Conservation (phyloP, 2,888 invertebrate genomes). For the Nomada flava region DNA sequence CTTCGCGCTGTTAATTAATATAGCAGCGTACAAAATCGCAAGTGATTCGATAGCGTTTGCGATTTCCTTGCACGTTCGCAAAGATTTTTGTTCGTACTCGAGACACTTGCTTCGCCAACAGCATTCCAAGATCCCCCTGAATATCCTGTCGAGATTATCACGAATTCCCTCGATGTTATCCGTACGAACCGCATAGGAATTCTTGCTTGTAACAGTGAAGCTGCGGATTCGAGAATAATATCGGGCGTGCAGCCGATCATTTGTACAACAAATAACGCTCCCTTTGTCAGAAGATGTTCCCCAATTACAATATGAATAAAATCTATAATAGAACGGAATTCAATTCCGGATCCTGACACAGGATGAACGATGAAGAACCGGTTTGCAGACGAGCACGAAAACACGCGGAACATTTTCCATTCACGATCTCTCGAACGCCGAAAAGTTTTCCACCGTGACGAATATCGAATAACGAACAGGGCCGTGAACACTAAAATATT, state of each 20-base stretch:
- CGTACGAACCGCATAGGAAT: neutral
- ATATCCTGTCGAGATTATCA: neutral
- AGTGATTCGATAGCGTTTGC: too few species aligned
- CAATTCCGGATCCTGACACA: neutral
- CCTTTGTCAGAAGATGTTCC: neutral
- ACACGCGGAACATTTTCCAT: slow-evolving; percentile 5
- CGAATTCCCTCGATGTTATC: neutral
- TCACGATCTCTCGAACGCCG: neutral
- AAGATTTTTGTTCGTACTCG: too few species aligned
- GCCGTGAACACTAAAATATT: neutral
- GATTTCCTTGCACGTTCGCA: too few species aligned
- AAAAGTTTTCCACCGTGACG: neutral
- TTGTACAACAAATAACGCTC: neutral
- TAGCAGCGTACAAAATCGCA: too few species aligned
- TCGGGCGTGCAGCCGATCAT: neutral
- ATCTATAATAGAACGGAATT: slow-evolving; percentile 7
- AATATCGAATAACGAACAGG: neutral
- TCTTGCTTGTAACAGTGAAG: neutral
- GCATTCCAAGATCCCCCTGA: neutral
- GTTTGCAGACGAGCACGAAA: neutral
- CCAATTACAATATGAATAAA: slow-evolving; percentile 7
- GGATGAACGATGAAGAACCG: slow-evolving; percentile 12
- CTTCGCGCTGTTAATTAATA: too few species aligned
- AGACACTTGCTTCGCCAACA: neutral
- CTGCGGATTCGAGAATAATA: neutral